A percentile compares a stretch with the other conserved stretches of the same genome.
These are phyloP conservation scores for Siniperca scherzeri DNA, from an alignment of 2,797 vertebrate species.

Conservation along the genomic window DNA sequence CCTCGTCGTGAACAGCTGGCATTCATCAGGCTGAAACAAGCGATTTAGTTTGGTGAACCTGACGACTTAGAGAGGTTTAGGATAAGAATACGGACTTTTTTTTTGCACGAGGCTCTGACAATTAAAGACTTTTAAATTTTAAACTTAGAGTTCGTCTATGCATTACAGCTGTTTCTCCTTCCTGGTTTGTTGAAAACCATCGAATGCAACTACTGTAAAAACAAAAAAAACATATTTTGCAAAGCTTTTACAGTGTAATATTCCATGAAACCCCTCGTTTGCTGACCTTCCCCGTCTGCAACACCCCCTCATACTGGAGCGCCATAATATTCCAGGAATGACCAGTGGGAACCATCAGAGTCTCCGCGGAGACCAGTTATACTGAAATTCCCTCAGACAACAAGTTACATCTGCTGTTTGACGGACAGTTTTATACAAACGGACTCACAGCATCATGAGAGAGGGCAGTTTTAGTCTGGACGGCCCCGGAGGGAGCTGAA, in stretches of 20 bases:
- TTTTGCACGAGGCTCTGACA: neutral
- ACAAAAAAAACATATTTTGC: too few relatives aligned
- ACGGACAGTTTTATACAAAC: conserved; percentile 54
- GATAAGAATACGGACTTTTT: neutral
- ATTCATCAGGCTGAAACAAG: neutral
- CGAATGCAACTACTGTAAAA: too few relatives aligned
- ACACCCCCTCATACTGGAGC: conserved; percentile 1
- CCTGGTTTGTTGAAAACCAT: neutral
- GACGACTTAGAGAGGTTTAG: neutral
- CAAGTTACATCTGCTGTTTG: conserved; percentile 42
- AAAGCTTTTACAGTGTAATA: neutral
- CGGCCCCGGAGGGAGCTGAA: neutral
- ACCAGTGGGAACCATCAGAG: conserved; percentile 56
- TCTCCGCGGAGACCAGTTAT: conserved; percentile 51
- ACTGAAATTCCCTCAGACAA: conserved; percentile 35
- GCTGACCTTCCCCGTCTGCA: conserved; percentile 34
- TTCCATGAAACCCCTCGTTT: neutral
- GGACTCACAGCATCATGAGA: conserved; percentile 13
- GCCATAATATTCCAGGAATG: conserved; percentile 45
- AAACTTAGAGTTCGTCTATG: neutral
- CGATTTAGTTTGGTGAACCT: neutral
- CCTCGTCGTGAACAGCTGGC: neutral
- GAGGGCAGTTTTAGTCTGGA: conserved; percentile 26
- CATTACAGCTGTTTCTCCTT: neutral
- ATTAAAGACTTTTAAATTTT: neutral